Evolutionary conservation across 2,797 vertebrate species (phyloP), one percentile per base, ranked within the genome.

Genomic region (Spea hammondii): DNA sequence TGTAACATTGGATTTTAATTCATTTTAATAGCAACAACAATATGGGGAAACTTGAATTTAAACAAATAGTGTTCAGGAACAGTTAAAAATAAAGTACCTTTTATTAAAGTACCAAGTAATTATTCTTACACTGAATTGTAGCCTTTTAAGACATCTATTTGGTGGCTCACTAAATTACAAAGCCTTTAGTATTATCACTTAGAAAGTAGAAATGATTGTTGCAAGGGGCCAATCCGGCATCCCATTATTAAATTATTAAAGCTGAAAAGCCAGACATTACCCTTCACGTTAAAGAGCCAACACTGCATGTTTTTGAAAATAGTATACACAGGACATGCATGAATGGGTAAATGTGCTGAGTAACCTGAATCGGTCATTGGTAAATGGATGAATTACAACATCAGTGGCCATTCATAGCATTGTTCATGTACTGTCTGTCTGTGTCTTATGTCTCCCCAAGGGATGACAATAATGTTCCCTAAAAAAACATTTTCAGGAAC

Each of bases 161-260:
- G 17, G 53, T 49, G 60, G 44, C 54, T 48, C 57, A n/a, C 67
- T 50, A 51, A 77, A 70, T 77, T 11, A 68, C 54, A 6, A 62
- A 8, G 64, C 49, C 68, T 50, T n/a, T 70, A 49, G 67, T 57
- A 70, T 77, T 70, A 64, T 77, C 70, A 53, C 59, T 65, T 44
- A 45, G 53, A 65, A 74, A 74, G 51, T 60, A 74, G 60, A 44
- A 53, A 67, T 13, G 65, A 70, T 70, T 50, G 70, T 11, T 70
- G 47, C 17, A 62, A 70, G 76, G 76, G 67, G 67, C 67, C 76
- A 64, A 53, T 62, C 67, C 62, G 76, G 46, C 57, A 70, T 70
- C 67, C 76, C 70, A 57, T 53, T 50, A 62, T 48, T 74, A 47
- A 64, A 64, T 62, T 48, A 62, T 64, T 51, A 74, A 74, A 74